These are phyloP conservation scores for Propsilocerus akamusi DNA, from an alignment of 1,140 invertebrate species.

Conservation along the genomic window DNA sequence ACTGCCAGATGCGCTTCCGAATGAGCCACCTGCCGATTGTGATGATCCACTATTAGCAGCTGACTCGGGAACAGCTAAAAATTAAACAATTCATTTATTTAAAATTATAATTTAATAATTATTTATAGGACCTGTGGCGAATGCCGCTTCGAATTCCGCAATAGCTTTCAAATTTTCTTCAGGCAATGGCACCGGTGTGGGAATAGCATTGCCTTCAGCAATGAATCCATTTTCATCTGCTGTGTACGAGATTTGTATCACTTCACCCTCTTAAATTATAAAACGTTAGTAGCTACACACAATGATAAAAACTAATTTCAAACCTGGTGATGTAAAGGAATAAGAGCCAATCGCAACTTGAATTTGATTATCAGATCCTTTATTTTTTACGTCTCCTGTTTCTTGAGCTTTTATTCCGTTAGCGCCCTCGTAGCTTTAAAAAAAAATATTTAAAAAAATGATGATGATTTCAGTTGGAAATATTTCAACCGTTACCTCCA, in stretches of 20 bases:
- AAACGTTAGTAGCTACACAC: not conserved
- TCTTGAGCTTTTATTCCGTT: slow-evolving; percentile 56
- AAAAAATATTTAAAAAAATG: slow-evolving; percentile 1
- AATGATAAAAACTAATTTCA: slow-evolving; percentile 25
- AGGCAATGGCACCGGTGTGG: slow-evolving; percentile 7
- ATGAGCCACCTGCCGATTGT: not conserved
- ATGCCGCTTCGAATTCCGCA: not conserved
- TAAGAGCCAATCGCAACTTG: slow-evolving; percentile 41
- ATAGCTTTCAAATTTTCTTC: not conserved
- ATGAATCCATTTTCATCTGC: slow-evolving; percentile 50
- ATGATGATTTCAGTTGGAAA: not conserved
- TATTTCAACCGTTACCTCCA: slow-evolving; percentile 15
- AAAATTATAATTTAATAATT: not conserved
- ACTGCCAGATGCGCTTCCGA: not conserved
- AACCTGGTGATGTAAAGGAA: slow-evolving; percentile 50
- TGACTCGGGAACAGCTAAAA: not conserved
- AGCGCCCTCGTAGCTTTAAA: slow-evolving; percentile 37
- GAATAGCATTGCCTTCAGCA: slow-evolving; percentile 32
- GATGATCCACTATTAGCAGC: too few species aligned
- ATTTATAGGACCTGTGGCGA: not conserved
- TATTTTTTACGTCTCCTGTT: slow-evolving; percentile 40
- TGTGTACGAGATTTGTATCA: slow-evolving; percentile 33
- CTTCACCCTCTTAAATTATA: slow-evolving; percentile 5
- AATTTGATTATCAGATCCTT: slow-evolving; percentile 30
- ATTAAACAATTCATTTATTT: not conserved